Evolutionary conservation across 2,797 vertebrate genomes (phyloP).

Genomic region (Dromococcyx pavoninus): DNA sequence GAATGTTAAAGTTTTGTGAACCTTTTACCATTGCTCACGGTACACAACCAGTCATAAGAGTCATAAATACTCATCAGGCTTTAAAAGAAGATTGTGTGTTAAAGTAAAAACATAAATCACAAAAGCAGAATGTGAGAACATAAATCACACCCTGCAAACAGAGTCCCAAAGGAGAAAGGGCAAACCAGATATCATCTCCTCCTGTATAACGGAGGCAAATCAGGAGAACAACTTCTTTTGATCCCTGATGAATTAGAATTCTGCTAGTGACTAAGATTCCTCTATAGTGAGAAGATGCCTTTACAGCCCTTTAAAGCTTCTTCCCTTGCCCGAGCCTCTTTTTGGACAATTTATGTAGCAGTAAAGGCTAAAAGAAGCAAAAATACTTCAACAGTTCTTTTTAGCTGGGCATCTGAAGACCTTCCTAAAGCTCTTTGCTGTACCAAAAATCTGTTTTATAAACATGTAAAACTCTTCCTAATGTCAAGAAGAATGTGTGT

Average conservation of each 20-base stretch:
- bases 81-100: not conserved
- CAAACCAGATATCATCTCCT: not conserved
- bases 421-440: not conserved
- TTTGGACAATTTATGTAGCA: not conserved
- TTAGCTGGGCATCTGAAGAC: not conserved
- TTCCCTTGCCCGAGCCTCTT: conserved; percentile 24
- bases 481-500: rapidly evolving
- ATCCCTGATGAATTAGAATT: not conserved
- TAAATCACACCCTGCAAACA: not conserved
- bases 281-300: not conserved
- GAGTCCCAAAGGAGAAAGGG: not conserved
- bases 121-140: not conserved
- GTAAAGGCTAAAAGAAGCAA: not conserved
- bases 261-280: not conserved
- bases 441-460: not conserved
- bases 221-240: not conserved
- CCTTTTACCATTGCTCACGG: not conserved
- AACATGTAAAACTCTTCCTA: not conserved
- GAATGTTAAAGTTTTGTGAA: not conserved
- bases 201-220: not conserved
- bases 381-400: not conserved
- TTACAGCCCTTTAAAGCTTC: not conserved
- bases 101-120: not conserved
- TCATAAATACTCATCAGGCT: not conserved
- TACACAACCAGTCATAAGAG: not conserved